A percentile compares a stretch with the other conserved stretches of the same genome.
phyloP scores from a whole-genome alignment of 23 tunicate genomes.

The Pegea sp. region DNA sequence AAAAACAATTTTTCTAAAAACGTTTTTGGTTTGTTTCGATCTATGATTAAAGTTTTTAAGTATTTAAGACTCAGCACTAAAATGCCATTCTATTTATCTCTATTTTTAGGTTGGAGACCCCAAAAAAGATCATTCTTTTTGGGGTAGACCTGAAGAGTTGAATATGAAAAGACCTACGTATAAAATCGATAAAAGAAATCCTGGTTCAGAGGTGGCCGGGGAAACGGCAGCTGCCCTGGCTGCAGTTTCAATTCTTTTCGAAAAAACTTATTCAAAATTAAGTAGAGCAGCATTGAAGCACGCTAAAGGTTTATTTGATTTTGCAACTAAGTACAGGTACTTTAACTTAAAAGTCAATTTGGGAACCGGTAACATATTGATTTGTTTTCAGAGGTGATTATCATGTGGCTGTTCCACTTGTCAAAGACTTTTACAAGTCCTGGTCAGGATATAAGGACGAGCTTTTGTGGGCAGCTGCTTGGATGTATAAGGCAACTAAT shows the following conservation, averaged over 20 bases:
- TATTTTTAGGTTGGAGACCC: slow-evolving; percentile 87
- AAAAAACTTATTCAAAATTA: slow-evolving; percentile 11
- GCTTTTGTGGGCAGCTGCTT: slow-evolving; percentile 77
- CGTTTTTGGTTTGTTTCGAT: background rate
- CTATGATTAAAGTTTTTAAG: background rate
- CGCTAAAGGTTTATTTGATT: slow-evolving; percentile 56
- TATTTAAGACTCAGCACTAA: background rate
- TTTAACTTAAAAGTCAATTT: slow-evolving; percentile 1
- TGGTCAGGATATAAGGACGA: slow-evolving; percentile 67
- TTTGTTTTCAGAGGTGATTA: slow-evolving; percentile 34
- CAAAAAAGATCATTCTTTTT: slow-evolving; percentile 32
- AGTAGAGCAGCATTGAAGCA: slow-evolving; percentile 36
- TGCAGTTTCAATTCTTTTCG: slow-evolving; percentile 59
- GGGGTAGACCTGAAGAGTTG: slow-evolving; percentile 93
- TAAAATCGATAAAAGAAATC: slow-evolving; percentile 34
- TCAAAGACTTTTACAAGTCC: slow-evolving; percentile 34
- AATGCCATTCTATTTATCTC: too few species aligned
- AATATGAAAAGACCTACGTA: slow-evolving; percentile 41
- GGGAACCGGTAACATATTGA: background rate
- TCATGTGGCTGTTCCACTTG: slow-evolving; percentile 44
- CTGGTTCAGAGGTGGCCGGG: slow-evolving; percentile 90
- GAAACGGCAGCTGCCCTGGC: slow-evolving; percentile 97
- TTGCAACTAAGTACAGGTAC: slow-evolving; percentile 69
- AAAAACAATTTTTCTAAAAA: background rate
- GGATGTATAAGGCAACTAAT: slow-evolving; percentile 84